Base-by-base conservation (phyloP, 2,888 invertebrate species). In the Xylophagus ater region DNA sequence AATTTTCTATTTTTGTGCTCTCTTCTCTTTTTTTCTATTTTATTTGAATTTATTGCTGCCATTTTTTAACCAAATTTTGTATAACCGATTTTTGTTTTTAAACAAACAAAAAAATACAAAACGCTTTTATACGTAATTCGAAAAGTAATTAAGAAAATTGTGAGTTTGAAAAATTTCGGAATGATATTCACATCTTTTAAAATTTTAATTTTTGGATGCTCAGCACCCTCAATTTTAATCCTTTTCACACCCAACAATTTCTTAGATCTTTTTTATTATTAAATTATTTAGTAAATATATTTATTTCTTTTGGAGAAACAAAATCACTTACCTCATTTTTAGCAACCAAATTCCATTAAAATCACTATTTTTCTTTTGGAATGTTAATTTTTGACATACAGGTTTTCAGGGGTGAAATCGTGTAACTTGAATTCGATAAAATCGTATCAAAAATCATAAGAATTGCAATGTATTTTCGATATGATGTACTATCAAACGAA, bases 151-250 rank as follows among this genome's bases (percentile, higher is more conserved):
- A 17, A 24, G 15, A 32, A 12, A 10, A 4, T 40, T 34, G 45
- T 42, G 45, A 42, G 37, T 42, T 43, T 46, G 43, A 43, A 46
- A 46, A 46, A 46, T 46, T 46, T 43, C 45, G 45, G 45, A 43
- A 36, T 34, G 29, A 26, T 39, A 30, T 19, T 25, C 12, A 26
- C 19, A 13, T 25, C n/a, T n/a, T n/a, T n/a, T n/a, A n/a, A n/a
- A n/a, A n/a, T n/a, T n/a, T n/a, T n/a, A n/a, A n/a, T n/a, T n/a
- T n/a, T n/a, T n/a, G n/a, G n/a, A n/a, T n/a, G n/a, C n/a, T n/a
- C n/a, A n/a, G n/a, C 34, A 37, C 21, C 20, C 9, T 15, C 29
- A 29, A 20, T 23, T 2, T 26, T 26, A 6, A 13, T n/a, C 30
- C 37, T 18, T 14, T 21, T 18, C 28, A 3, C 18, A 26, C 10